These are phyloP conservation scores for Sebastes minor DNA, from an alignment of 2,797 vertebrate genomes.

Conservation along the genomic window DNA sequence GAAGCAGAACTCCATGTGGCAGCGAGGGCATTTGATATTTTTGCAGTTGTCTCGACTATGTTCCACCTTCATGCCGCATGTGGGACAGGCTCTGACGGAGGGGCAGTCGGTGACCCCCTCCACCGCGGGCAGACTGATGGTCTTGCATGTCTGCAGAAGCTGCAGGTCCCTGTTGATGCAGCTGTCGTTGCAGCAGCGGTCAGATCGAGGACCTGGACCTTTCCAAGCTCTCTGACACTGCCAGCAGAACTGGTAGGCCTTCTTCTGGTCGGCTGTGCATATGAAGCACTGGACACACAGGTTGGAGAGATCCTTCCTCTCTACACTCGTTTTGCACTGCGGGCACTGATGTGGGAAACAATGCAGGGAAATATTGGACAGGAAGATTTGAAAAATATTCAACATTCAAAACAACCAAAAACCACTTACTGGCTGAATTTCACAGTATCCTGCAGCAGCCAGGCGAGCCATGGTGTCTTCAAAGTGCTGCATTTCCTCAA, in stretches of 20 bases:
- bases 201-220: conserved; percentile 1
- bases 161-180: conserved; percentile 53
- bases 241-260: conserved; percentile 66
- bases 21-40: conserved; percentile 49
- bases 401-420: neutral
- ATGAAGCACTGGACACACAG: conserved; percentile 63
- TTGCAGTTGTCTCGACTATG: conserved; percentile 51
- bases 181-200: conserved; percentile 34
- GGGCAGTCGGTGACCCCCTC: conserved; percentile 42
- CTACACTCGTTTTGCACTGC: conserved; percentile 44
- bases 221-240: conserved; percentile 67
- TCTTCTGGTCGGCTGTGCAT: conserved; percentile 27
- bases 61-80: conserved; percentile 59
- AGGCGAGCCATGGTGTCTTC: conserved; percentile 65
- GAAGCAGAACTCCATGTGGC: conserved; percentile 59
- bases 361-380: neutral
- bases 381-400: neutral
- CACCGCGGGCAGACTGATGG: conserved; percentile 33
- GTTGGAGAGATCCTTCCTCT: conserved; percentile 48
- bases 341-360: conserved; percentile 54
- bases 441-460: conserved; percentile 56
- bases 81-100: conserved; percentile 59
- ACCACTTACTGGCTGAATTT: conserved; percentile 59
- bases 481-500: conserved; percentile 74
- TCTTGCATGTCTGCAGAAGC: conserved; percentile 29